Percentiles rank a stretch among this genome's conserved stretches.
phyloP scores from a whole-genome alignment of 2,113 vertebrate genomes.

The Oncorhynchus tshawytscha region DNA sequence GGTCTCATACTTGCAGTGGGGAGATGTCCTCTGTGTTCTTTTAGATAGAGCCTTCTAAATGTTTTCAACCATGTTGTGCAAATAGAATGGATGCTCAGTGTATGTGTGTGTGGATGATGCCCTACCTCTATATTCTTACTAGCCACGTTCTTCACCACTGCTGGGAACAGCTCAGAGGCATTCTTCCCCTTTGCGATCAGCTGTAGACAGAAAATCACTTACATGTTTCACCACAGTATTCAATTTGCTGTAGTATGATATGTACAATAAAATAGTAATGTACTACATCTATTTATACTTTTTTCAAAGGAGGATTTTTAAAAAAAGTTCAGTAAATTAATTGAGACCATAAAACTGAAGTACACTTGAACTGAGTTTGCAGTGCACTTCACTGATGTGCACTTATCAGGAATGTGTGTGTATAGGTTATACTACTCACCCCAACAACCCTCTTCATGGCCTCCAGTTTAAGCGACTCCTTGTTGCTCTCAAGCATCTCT shows the following conservation, averaged over 20 bases:
- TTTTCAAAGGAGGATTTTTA: too few species aligned
- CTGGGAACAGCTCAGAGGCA: slow-evolving; percentile 92
- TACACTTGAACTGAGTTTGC: background rate
- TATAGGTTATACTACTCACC: slow-evolving; percentile 69
- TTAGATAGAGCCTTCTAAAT: background rate
- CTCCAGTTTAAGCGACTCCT: slow-evolving; percentile 94
- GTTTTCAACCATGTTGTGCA: background rate
- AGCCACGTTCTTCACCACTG: slow-evolving; percentile 97
- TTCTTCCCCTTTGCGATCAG: slow-evolving; percentile 95
- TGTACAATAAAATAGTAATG: too few species aligned
- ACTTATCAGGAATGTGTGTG: background rate
- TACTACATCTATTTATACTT: too few species aligned
- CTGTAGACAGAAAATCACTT: slow-evolving; percentile 65
- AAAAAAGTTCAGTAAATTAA: too few species aligned
- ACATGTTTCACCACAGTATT: background rate
- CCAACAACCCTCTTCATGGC: slow-evolving; percentile 96
- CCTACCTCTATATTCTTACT: slow-evolving; percentile 97
- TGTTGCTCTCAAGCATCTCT: slow-evolving; percentile 97
- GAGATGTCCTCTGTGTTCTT: background rate
- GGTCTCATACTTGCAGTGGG: too few species aligned
- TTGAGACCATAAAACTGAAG: too few species aligned
- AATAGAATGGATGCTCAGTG: background rate
- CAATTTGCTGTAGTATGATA: too few species aligned
- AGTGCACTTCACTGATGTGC: background rate
- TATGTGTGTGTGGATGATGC: background rate